These are phyloP conservation scores for Neomicropteryx cornuta DNA, from an alignment of 1,140 invertebrate genomes.

Conservation along the genomic window DNA sequence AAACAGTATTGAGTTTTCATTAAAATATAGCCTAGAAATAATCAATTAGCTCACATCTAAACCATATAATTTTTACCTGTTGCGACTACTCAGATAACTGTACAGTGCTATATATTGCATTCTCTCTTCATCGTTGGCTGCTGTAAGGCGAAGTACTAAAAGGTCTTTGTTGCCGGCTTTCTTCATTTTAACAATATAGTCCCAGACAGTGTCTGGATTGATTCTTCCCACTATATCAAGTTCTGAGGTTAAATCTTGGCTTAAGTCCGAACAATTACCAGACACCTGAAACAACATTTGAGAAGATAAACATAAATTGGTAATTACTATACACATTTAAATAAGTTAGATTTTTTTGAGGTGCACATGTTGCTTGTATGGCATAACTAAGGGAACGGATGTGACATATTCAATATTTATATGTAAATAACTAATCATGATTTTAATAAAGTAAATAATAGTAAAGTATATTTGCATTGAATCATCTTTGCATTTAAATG, in stretches of 20 bases:
- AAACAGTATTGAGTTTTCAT: too few species aligned
- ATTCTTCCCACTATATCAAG: conserved; percentile 88
- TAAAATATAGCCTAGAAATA: too few species aligned
- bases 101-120: conserved; percentile 80
- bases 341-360: conserved; percentile 2
- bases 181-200: conserved; percentile 86
- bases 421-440: too few species aligned
- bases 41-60: too few species aligned
- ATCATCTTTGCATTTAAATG: too few species aligned
- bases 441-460: too few species aligned
- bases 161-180: conserved; percentile 82
- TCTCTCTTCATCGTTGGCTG: conserved; percentile 73
- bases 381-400: too few species aligned
- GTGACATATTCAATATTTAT: too few species aligned
- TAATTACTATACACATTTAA: neutral
- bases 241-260: conserved; percentile 62
- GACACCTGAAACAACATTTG: conserved; percentile 32
- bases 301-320: conserved; percentile 8
- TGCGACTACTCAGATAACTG: conserved; percentile 75
- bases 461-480: too few species aligned
- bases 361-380: too few species aligned
- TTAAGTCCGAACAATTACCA: conserved; percentile 55
- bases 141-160: conserved; percentile 67
- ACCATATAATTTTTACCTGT: conserved; percentile 39
- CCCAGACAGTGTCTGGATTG: conserved; percentile 82